phyloP scores from a whole-genome alignment of 2,797 vertebrate species.

The Sebastes nivosus region DNA sequence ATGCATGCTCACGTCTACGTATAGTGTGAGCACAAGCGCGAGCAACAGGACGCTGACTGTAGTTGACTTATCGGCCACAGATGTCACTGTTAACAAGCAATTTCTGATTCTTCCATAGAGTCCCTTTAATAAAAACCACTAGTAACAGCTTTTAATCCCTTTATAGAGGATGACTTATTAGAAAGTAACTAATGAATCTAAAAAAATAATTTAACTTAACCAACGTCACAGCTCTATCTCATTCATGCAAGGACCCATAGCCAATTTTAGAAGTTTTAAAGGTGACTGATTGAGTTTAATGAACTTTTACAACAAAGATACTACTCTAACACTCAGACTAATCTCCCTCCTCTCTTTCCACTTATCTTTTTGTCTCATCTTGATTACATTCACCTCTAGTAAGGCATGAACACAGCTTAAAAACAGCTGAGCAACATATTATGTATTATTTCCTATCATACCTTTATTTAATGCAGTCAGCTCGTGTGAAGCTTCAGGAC shows the following conservation, averaged over 20 bases:
- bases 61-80: no score
- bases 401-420: neutral
- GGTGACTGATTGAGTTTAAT: neutral
- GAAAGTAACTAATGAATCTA: neutral
- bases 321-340: neutral
- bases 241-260: neutral
- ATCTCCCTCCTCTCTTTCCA: neutral
- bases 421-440: neutral
- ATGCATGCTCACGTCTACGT: rapidly evolving
- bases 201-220: neutral
- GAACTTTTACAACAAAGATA: neutral
- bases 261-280: neutral
- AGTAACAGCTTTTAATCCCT: neutral
- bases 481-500: neutral
- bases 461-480: neutral
- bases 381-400: neutral
- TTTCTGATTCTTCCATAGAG: no score
- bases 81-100: no score
- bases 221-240: neutral
- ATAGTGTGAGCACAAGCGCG: no score
- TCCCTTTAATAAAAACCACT: neutral
- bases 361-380: neutral
- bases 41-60: no score
- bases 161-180: neutral
- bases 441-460: no score